A percentile compares a stretch with the other conserved stretches of the same genome.
These are phyloP conservation scores for Pogonus chalceus DNA, from an alignment of 1,140 invertebrate genomes.

Conservation along the genomic window DNA sequence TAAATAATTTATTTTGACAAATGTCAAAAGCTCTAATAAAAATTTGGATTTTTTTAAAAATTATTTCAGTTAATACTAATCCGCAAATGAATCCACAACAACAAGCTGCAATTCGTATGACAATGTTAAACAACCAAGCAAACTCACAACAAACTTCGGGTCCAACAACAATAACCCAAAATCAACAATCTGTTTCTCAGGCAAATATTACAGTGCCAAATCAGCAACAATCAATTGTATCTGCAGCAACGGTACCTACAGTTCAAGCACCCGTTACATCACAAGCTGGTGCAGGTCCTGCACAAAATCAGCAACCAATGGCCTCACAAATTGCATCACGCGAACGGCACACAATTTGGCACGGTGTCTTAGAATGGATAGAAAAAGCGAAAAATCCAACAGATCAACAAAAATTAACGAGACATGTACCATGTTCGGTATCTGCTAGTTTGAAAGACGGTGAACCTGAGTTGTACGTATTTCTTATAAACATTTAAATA, in stretches of 20 bases:
- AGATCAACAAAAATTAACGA: slow-evolving; percentile 66
- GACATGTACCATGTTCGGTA: slow-evolving; percentile 76
- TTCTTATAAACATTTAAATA: not conserved
- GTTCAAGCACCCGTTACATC: slow-evolving; percentile 3
- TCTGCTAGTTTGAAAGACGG: slow-evolving; percentile 66
- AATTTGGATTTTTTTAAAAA: slow-evolving; percentile 1
- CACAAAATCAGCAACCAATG: too few relatives aligned
- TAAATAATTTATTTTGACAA: too few relatives aligned
- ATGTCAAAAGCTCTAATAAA: too few relatives aligned
- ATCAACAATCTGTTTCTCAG: not conserved
- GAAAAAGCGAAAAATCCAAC: slow-evolving; percentile 69
- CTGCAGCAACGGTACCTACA: not conserved
- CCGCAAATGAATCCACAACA: slow-evolving; percentile 39
- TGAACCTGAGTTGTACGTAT: slow-evolving; percentile 68
- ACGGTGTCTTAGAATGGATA: slow-evolving; percentile 81
- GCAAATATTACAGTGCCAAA: not conserved
- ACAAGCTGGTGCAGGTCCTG: slow-evolving; percentile 22
- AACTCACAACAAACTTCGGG: not conserved
- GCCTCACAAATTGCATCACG: slow-evolving; percentile 28
- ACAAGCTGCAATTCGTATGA: slow-evolving; percentile 22
- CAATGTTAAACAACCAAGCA: not conserved
- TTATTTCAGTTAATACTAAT: slow-evolving; percentile 30
- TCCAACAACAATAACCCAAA: not conserved
- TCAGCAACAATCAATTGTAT: not conserved
- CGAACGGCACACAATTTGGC: slow-evolving; percentile 70